Conservation (phyloP, 2,797 vertebrate species). For the Lophius americanus region DNA sequence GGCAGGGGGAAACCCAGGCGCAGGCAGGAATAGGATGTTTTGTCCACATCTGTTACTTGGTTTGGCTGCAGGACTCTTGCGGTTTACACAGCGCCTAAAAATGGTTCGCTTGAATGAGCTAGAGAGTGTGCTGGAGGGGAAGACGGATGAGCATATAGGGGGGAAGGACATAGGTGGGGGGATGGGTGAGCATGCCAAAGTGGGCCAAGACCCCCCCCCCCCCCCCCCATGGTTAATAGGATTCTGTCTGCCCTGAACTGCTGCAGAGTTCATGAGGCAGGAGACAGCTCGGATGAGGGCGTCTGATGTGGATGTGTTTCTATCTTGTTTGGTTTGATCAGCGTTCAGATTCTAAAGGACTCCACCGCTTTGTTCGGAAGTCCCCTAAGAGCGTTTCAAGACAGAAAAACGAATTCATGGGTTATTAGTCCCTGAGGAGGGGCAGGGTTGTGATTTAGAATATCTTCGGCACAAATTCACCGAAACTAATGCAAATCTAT, state of each 20-base stretch:
- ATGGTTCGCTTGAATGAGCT: slow-evolving; percentile 63
- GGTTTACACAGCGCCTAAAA: slow-evolving; percentile 73
- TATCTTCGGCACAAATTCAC: background rate
- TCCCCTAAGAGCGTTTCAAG: background rate
- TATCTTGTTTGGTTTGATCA: slow-evolving; percentile 56
- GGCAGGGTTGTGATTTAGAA: background rate
- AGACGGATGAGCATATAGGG: slow-evolving; percentile 55
- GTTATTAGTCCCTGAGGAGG: background rate
- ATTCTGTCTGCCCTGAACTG: slow-evolving; percentile 71
- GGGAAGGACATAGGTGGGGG: slow-evolving; percentile 58
- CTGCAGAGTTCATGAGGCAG: slow-evolving; percentile 59
- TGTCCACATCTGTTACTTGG: slow-evolving; percentile 75
- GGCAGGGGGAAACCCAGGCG: slow-evolving; percentile 73
- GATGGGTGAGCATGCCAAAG: slow-evolving; percentile 61
- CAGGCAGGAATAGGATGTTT: slow-evolving; percentile 77
- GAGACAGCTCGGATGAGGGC: slow-evolving; percentile 45
- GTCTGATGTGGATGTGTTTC: slow-evolving; percentile 52
- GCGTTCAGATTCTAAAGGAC: slow-evolving; percentile 49
- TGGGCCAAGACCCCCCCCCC: slow-evolving; percentile 63
- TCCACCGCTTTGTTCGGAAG: slow-evolving; percentile 8
- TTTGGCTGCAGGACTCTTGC: slow-evolving; percentile 66
- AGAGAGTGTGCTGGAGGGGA: slow-evolving; percentile 48
- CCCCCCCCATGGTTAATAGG: slow-evolving; percentile 64
- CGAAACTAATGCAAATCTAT: background rate
- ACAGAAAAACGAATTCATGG: no score